Evolutionary conservation across 2,113 vertebrate genomes (phyloP).

Genomic region (Rhipidura dahli): DNA sequence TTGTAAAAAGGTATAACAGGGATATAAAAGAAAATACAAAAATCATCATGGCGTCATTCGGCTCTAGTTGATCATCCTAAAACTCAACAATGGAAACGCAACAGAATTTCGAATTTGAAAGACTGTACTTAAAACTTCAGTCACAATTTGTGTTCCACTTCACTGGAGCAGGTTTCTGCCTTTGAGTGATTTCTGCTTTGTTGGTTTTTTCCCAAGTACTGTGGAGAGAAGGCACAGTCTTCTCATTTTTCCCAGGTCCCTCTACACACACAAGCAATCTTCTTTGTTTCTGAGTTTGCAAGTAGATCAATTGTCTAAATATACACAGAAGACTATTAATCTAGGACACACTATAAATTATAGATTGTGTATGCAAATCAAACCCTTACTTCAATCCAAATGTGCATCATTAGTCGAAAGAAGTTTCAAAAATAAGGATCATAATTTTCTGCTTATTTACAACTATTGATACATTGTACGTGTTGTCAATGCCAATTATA

Average conservation of each 20-base stretch:
- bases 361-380: neutral
- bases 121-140: neutral
- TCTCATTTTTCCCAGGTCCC: neutral
- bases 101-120: neutral
- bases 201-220: neutral
- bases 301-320: neutral
- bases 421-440: neutral
- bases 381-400: neutral
- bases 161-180: neutral
- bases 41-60: too few relatives aligned
- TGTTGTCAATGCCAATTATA: neutral
- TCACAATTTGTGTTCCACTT: rapidly evolving
- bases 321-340: neutral
- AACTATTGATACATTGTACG: neutral
- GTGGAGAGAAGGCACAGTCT: rapidly evolving
- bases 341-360: neutral
- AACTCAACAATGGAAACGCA: neutral
- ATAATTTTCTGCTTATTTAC: neutral
- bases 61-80: rapidly evolving
- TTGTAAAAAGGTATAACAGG: too few relatives aligned
- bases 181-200: neutral
- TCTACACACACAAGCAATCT: rapidly evolving
- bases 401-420: neutral
- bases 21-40: too few relatives aligned
- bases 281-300: neutral